phyloP scores from a whole-genome alignment of 2,113 vertebrate species.

The Petromus typicus region DNA sequence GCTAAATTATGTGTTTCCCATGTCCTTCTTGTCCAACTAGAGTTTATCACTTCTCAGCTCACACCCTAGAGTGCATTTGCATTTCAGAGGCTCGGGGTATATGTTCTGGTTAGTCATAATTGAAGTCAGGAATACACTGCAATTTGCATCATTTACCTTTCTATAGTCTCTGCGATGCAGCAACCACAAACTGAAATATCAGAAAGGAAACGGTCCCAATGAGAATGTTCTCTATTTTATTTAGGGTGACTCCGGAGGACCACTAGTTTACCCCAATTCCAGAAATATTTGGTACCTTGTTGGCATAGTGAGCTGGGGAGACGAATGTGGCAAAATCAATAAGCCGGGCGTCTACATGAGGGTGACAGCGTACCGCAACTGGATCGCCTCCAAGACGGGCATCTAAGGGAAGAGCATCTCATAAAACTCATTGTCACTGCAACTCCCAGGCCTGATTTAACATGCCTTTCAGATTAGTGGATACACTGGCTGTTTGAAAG shows the following conservation, averaged over 20 bases:
- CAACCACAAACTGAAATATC: not conserved
- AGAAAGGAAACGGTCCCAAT: not conserved
- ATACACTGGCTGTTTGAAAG: not conserved
- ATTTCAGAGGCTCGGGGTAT: not conserved
- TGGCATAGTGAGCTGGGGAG: conserved; percentile 92
- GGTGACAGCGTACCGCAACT: conserved; percentile 86
- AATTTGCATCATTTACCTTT: not conserved
- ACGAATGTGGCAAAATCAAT: conserved; percentile 88
- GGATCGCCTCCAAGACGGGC: conserved; percentile 84
- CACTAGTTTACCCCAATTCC: conserved; percentile 87
- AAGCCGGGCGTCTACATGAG: conserved; percentile 90
- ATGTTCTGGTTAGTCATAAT: not conserved
- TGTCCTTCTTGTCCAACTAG: not conserved
- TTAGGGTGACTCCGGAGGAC: conserved; percentile 92
- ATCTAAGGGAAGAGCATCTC: conserved; percentile 56
- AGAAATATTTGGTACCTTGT: conserved; percentile 84
- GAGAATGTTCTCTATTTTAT: conserved; percentile 62
- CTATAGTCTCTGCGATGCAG: not conserved
- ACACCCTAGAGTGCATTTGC: not conserved
- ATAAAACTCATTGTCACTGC: conserved; percentile 6
- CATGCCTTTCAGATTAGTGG: conserved; percentile 38
- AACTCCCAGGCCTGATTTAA: conserved; percentile 52
- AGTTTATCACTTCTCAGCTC: not conserved
- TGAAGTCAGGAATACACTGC: not conserved
- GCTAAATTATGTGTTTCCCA: not conserved